Evolutionary conservation across 2,797 vertebrate genomes (phyloP).

Genomic region (Liasis olivaceus): DNA sequence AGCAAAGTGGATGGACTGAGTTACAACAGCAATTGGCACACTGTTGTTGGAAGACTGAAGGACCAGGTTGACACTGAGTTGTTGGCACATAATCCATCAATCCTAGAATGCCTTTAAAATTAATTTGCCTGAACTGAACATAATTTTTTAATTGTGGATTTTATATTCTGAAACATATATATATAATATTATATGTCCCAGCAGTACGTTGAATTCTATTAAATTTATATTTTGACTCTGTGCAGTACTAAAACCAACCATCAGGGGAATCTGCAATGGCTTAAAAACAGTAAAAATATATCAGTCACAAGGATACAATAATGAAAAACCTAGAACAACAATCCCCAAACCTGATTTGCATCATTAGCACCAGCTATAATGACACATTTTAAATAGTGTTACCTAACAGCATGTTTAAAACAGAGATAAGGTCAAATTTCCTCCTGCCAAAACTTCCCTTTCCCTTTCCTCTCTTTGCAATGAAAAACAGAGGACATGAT

Average conservation of each 20-base stretch:
- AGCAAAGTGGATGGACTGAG: neutral
- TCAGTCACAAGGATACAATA: neutral
- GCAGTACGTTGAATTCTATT: neutral
- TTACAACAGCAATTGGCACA: neutral
- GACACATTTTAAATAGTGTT: neutral
- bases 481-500: neutral
- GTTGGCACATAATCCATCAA: neutral
- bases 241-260: neutral
- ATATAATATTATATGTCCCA: neutral
- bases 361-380: neutral
- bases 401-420: neutral
- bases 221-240: neutral
- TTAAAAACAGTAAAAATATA: neutral
- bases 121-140: neutral
- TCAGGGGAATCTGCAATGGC: neutral
- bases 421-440: neutral
- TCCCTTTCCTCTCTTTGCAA: neutral
- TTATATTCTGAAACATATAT: neutral
- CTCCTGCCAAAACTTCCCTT: neutral
- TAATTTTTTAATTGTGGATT: neutral
- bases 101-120: neutral
- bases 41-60: neutral
- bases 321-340: neutral
- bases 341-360: neutral
- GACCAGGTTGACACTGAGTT: neutral